phyloP scores from a whole-genome alignment of 2,888 invertebrate genomes.

The Nesidiocoris tenuis region DNA sequence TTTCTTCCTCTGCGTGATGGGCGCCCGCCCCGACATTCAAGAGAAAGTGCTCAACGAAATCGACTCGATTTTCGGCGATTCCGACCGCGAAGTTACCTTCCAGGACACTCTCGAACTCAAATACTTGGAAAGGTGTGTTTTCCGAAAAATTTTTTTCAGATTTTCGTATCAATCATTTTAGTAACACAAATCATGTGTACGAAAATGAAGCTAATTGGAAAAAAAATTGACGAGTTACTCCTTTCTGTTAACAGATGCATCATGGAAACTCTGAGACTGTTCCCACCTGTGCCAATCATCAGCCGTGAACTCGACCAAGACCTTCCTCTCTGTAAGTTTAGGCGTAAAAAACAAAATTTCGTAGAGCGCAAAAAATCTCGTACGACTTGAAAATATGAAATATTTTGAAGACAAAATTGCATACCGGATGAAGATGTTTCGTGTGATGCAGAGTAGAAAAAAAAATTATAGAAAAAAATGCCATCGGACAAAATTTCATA shows the following conservation, averaged over 20 bases:
- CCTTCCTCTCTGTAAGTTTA: constrained; percentile 63
- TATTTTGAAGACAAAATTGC: too few species aligned
- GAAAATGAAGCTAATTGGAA: too few species aligned
- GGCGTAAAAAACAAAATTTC: too few species aligned
- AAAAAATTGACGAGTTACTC: too few species aligned
- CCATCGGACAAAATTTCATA: too few species aligned
- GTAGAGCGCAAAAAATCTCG: not conserved
- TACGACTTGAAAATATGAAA: too few species aligned
- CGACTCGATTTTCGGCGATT: constrained; percentile 69
- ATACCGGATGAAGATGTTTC: too few species aligned
- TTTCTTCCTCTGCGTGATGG: constrained; percentile 81
- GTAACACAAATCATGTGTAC: too few species aligned
- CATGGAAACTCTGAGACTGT: constrained; percentile 73
- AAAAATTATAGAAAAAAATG: too few species aligned
- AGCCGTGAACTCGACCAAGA: constrained; percentile 71
- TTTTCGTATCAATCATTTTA: too few species aligned
- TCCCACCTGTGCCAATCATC: constrained; percentile 77
- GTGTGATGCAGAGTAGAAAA: too few species aligned
- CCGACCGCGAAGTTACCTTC: constrained; percentile 73
- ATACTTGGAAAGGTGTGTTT: constrained; percentile 65
- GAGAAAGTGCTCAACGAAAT: constrained; percentile 69
- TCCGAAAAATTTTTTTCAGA: too few species aligned
- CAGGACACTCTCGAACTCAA: constrained; percentile 79
- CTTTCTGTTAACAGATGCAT: constrained; percentile 58
- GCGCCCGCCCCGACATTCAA: constrained; percentile 77